A percentile compares a stretch with the other conserved stretches of the same genome.
These are phyloP conservation scores for Chymomyza fuscimana DNA, from an alignment of 2,888 invertebrate species.

Conservation along the genomic window DNA sequence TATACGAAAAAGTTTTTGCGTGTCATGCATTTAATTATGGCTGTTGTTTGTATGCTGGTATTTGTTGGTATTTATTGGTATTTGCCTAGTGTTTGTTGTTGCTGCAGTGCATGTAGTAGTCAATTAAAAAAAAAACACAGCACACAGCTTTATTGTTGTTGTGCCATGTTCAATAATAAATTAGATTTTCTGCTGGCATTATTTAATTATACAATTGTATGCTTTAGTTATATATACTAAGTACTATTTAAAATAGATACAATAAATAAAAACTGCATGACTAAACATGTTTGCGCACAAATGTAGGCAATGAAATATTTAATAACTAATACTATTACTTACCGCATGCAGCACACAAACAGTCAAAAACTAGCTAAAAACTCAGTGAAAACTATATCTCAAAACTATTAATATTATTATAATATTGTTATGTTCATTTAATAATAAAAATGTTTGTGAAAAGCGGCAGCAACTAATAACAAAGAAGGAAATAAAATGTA, in stretches of 20 bases:
- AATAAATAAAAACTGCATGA: background rate
- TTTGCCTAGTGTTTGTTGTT: conserved; percentile 25
- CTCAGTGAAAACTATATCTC: background rate
- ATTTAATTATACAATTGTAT: conserved; percentile 35
- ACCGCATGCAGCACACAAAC: conserved; percentile 56
- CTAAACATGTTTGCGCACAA: background rate
- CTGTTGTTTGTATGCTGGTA: conserved; percentile 28
- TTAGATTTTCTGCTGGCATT: conserved; percentile 34
- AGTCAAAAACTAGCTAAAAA: conserved; percentile 5
- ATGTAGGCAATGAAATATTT: background rate
- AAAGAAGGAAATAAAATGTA: too few relatives aligned
- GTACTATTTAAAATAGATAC: background rate
- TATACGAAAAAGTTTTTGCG: conserved; percentile 10
- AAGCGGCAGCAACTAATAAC: too few relatives aligned
- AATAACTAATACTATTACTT: conserved; percentile 47
- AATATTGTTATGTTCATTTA: too few relatives aligned
- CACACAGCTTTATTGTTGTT: conserved; percentile 19
- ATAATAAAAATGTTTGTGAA: too few relatives aligned
- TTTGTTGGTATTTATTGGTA: background rate
- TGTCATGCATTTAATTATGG: conserved; percentile 37
- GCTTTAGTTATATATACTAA: background rate
- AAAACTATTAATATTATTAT: too few relatives aligned
- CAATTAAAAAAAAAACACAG: conserved; percentile 43
- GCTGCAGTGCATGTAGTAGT: conserved; percentile 30
- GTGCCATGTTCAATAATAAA: conserved; percentile 22